Evolutionary conservation across 2,888 invertebrate genomes (phyloP), one percentile per base, ranked within the genome.

Genomic region (Syritta pipiens): DNA sequence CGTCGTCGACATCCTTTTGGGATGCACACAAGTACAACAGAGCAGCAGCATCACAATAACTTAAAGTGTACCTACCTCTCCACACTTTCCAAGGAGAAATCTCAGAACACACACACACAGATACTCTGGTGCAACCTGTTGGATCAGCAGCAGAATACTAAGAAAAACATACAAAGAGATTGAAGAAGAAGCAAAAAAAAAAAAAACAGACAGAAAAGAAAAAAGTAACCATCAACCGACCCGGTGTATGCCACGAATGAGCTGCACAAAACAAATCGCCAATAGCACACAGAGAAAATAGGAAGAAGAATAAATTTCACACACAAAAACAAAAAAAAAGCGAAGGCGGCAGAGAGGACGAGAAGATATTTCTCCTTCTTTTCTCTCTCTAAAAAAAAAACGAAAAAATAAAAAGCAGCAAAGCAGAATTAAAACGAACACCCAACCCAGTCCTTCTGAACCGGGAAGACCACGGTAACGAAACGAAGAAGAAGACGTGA

Each of bases 251-350:
- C 48, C 79, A 74, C 79, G 74, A 74, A 79, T 42, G 74, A 79
- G 62, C 74, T 67, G 67, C 74, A 79, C 74, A 79, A 79, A 79
- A 79, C 79, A 74, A 79, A 72, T 74, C 65, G 44, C 67, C 79
- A 55, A 72, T 63, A n/a, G n/a, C n/a, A n/a, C 65, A 60, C 53
- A 48, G 53, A 77, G 51, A 63, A 49, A 59, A 46, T 17, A 37
- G 37, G 7, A 14, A 37, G 35, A 35, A 42, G 19, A 22, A 63
- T 9, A 74, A 19, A 44, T 22, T 48, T 26, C 63, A 48, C 20
- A 26, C 6, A 53, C 10, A 32, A 10, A 49, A 5, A 40, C 30
- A 48, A 42, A 51, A 14, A 17, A 32, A 51, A n/a, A 35, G 2
- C 20, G 42, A 24, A 37, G 17, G n/a, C n/a, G n/a, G n/a, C 9